Evolutionary conservation across 2,888 invertebrate genomes (phyloP).

Genomic region (Andrena fulva): DNA sequence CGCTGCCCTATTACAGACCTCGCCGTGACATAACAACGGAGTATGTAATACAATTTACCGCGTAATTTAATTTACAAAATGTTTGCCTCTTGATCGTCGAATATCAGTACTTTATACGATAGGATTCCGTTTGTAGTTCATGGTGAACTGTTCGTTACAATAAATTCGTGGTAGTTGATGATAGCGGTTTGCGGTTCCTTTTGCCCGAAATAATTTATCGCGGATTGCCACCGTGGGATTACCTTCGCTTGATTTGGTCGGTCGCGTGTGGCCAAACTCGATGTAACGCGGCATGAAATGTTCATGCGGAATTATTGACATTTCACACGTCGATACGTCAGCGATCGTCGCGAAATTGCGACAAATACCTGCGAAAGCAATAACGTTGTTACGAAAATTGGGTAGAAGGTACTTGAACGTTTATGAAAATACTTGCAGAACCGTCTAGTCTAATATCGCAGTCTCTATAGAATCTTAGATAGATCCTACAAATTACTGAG

Average conservation of each 20-base stretch:
- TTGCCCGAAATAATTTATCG: conserved; percentile 37
- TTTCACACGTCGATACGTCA: neutral
- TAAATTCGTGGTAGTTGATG: conserved; percentile 27
- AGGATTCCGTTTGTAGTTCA: neutral
- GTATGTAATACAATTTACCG: neutral
- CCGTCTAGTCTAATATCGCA: neutral
- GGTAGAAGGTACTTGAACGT: neutral
- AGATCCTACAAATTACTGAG: no score
- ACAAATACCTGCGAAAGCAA: neutral
- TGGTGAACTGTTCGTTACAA: conserved; percentile 15
- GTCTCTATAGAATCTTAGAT: neutral
- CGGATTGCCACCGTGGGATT: conserved; percentile 24
- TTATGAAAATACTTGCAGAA: neutral
- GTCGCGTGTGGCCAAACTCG: conserved; percentile 16
- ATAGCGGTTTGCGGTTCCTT: conserved; percentile 51
- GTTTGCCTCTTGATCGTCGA: neutral
- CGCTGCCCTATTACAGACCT: neutral
- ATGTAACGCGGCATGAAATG: conserved; percentile 23
- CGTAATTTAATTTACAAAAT: neutral
- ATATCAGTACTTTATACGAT: neutral
- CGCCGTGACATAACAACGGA: neutral
- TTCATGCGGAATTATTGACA: conserved; percentile 7
- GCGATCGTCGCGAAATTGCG: neutral
- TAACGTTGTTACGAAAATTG: neutral
- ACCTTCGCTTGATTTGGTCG: conserved; percentile 12